A percentile compares a stretch with the other conserved stretches of the same genome.
phyloP scores from a whole-genome alignment of 2,888 invertebrate species.

The Troilus luridus region DNA sequence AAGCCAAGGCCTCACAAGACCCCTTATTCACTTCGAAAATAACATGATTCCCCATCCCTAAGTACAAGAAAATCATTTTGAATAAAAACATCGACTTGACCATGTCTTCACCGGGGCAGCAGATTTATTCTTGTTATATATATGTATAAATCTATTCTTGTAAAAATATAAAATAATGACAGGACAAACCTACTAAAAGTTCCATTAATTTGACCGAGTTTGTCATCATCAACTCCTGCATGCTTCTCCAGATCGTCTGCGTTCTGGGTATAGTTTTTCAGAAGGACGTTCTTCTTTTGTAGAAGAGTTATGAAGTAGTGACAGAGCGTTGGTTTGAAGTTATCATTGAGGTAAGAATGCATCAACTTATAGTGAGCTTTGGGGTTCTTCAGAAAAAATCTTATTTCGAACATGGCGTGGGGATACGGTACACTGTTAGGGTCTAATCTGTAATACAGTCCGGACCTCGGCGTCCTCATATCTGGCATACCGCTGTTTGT shows the following conservation, averaged over 20 bases:
- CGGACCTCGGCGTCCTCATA: constrained; percentile 92
- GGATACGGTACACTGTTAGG: constrained; percentile 93
- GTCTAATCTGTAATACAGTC: constrained; percentile 90
- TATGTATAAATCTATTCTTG: too few relatives aligned
- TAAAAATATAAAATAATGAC: neutral
- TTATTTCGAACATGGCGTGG: constrained; percentile 92
- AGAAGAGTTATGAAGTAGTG: constrained; percentile 93
- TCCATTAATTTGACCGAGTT: constrained; percentile 95
- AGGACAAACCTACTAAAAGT: constrained; percentile 75
- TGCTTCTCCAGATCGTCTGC: constrained; percentile 80
- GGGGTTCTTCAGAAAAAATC: constrained; percentile 89
- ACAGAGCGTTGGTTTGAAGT: constrained; percentile 82
- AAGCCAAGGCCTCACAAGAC: too few relatives aligned
- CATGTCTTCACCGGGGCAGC: too few relatives aligned
- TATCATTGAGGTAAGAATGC: constrained; percentile 79
- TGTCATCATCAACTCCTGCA: constrained; percentile 76
- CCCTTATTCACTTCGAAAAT: too few relatives aligned
- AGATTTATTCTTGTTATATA: too few relatives aligned
- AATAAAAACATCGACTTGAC: too few relatives aligned
- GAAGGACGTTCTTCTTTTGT: constrained; percentile 78
- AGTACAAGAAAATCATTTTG: too few relatives aligned
- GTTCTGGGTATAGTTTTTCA: constrained; percentile 70
- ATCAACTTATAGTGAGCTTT: constrained; percentile 93
- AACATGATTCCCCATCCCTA: too few relatives aligned
- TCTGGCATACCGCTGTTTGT: constrained; percentile 98